phyloP scores from a whole-genome alignment of 2,113 vertebrate genomes.

The Connochaetes taurinus region DNA sequence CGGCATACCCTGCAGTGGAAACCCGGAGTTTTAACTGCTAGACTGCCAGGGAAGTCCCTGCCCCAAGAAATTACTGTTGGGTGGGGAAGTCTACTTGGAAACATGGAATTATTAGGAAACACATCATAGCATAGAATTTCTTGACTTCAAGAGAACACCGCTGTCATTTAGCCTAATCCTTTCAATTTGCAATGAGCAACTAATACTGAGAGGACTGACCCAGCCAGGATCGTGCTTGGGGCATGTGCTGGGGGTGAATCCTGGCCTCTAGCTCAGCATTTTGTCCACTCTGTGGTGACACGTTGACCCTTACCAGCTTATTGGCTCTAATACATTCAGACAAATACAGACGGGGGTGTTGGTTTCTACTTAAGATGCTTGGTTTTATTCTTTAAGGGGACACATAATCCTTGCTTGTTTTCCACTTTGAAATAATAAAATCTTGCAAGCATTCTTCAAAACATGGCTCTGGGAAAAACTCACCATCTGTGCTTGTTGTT shows the following conservation, averaged over 20 bases:
- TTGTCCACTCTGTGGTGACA: not conserved
- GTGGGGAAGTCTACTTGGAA: not conserved
- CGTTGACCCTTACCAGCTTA: rapidly evolving
- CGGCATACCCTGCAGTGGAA: not conserved
- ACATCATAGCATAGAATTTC: not conserved
- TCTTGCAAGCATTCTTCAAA: not conserved
- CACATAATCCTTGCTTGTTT: not conserved
- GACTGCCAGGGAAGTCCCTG: not conserved
- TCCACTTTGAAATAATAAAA: not conserved
- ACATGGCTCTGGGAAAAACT: not conserved
- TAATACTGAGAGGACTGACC: not conserved
- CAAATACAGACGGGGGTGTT: too few species aligned
- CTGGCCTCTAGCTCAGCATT: not conserved
- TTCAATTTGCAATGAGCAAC: not conserved
- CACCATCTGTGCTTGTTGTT: constrained; percentile 27
- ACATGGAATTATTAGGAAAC: not conserved
- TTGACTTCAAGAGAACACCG: not conserved
- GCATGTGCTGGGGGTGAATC: not conserved
- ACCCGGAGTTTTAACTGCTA: not conserved
- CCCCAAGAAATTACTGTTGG: not conserved
- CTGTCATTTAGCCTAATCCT: not conserved
- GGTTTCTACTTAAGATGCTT: not conserved
- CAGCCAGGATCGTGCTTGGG: not conserved
- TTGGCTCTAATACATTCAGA: not conserved
- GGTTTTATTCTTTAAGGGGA: not conserved